phyloP scores from a whole-genome alignment of 2,797 vertebrate species.

The Atherinosoma microstoma region DNA sequence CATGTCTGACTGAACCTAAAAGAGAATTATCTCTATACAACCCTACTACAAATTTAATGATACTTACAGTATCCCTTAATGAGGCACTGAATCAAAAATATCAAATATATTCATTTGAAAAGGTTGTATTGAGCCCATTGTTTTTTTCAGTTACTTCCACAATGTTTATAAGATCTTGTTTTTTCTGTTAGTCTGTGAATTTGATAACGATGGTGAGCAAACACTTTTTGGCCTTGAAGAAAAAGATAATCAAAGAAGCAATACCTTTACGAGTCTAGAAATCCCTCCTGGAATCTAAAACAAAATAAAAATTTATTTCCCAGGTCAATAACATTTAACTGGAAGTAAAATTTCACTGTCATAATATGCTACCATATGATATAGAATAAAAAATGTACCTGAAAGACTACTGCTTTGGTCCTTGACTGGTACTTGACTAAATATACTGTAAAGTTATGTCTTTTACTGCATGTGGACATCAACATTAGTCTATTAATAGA shows the following conservation, averaged over 20 bases:
- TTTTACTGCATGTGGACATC: neutral
- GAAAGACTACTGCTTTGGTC: neutral
- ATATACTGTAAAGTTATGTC: neutral
- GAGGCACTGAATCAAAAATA: slow-evolving; percentile 5
- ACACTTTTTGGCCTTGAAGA: neutral
- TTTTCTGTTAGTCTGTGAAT: neutral
- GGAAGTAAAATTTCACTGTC: neutral
- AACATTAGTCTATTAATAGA: neutral
- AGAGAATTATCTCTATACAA: slow-evolving; percentile 4
- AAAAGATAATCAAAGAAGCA: neutral
- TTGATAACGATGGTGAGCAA: neutral
- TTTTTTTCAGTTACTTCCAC: slow-evolving; percentile 10
- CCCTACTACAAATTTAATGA: slow-evolving; percentile 24
- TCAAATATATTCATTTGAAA: slow-evolving; percentile 3
- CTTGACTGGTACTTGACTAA: neutral
- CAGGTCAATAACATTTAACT: neutral
- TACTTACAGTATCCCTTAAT: neutral
- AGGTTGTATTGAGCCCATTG: slow-evolving; percentile 1
- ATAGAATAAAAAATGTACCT: neutral
- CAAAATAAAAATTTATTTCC: neutral
- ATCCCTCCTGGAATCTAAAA: no score
- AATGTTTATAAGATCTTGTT: slow-evolving; percentile 2
- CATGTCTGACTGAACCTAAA: slow-evolving; percentile 2
- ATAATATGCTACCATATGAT: neutral
- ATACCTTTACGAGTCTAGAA: no score